These are phyloP conservation scores for Clarias gariepinus DNA, from an alignment of 2,113 vertebrate species.

Conservation along the genomic window DNA sequence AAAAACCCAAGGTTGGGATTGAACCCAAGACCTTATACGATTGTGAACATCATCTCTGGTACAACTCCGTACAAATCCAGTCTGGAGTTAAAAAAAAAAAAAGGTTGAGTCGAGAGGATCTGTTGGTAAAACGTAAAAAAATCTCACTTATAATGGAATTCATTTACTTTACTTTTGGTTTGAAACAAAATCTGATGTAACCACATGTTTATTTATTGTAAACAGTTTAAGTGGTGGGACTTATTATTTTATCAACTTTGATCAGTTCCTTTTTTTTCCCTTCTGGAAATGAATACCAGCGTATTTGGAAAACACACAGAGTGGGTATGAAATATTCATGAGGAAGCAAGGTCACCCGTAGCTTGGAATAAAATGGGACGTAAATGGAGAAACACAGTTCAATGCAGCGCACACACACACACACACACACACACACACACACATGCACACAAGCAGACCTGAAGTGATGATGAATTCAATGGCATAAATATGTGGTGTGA, in stretches of 20 bases:
- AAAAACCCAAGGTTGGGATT: background rate
- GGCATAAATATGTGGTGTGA: conserved; percentile 15
- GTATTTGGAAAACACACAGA: background rate
- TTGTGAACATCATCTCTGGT: background rate
- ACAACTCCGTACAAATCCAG: background rate
- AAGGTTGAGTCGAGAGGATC: background rate
- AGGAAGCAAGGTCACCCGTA: background rate
- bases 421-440: background rate
- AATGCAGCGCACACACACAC: background rate
- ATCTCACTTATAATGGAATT: background rate
- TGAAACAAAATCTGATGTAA: background rate
- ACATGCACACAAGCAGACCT: background rate
- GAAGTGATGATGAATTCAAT: conserved; percentile 12
- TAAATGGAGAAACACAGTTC: conserved; percentile 9
- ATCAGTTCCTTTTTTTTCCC: background rate
- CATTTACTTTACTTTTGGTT: background rate
- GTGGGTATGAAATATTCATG: conserved; percentile 3
- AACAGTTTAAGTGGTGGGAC: background rate
- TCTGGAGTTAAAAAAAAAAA: background rate
- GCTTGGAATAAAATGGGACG: conserved; percentile 3
- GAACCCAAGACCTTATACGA: background rate
- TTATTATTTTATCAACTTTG: background rate
- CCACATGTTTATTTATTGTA: background rate
- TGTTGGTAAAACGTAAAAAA: background rate
- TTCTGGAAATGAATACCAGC: background rate